Percentiles rank a stretch among this genome's conserved stretches.
Conservation (phyloP, 2,797 vertebrate genomes). For the Tiaroga cobitis region DNA sequence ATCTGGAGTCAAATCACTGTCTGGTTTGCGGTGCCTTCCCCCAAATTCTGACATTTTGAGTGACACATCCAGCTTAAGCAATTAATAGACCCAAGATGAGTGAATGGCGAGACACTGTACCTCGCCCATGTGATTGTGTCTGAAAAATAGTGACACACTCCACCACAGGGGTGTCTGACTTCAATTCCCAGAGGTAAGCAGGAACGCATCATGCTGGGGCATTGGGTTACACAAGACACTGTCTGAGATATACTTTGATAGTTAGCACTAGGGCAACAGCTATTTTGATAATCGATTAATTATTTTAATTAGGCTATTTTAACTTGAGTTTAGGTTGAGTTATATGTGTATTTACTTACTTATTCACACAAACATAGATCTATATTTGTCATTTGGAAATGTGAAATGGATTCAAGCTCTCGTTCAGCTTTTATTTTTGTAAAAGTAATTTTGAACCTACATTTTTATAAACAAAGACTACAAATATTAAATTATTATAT, state of each 20-base stretch:
- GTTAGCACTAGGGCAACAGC: background rate
- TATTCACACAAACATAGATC: no score
- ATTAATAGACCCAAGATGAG: slow-evolving; percentile 29
- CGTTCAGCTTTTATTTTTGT: background rate
- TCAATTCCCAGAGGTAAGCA: slow-evolving; percentile 21
- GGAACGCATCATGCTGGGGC: slow-evolving; percentile 8
- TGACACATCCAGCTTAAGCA: slow-evolving; percentile 52
- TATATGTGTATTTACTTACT: no score
- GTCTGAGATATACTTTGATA: background rate
- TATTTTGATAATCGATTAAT: background rate
- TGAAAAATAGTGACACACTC: slow-evolving; percentile 56
- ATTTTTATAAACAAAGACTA: background rate
- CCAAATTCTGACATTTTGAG: background rate
- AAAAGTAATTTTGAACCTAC: background rate
- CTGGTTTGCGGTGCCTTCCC: background rate
- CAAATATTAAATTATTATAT: no score
- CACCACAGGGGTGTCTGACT: slow-evolving; percentile 48
- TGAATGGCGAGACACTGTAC: slow-evolving; percentile 10
- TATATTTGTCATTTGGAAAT: no score
- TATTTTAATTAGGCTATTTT: background rate
- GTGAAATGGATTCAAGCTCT: background rate
- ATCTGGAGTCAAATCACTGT: background rate
- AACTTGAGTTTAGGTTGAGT: background rate
- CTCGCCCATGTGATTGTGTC: slow-evolving; percentile 50
- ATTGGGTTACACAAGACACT: slow-evolving; percentile 37